These are phyloP conservation scores for Pomatostomus ruficeps DNA, from an alignment of 2,113 vertebrate species.

Conservation along the genomic window DNA sequence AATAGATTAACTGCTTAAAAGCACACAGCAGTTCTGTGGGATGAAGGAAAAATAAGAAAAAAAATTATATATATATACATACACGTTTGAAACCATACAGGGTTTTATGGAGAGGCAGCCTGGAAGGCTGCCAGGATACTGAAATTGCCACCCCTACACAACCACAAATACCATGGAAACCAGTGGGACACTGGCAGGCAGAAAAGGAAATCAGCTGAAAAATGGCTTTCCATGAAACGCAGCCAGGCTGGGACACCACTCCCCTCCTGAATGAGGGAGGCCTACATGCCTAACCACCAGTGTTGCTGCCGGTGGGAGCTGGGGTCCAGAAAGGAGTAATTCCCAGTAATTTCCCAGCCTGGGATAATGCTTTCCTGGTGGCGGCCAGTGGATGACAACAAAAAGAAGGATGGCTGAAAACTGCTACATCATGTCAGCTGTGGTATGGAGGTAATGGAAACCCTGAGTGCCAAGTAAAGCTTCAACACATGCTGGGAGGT, in stretches of 20 bases:
- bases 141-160: slow-evolving; percentile 28
- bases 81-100: background rate
- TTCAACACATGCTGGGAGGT: background rate
- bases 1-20: slow-evolving; percentile 34
- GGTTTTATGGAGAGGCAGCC: slow-evolving; percentile 16
- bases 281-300: background rate
- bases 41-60: slow-evolving; percentile 17
- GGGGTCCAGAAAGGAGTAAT: background rate
- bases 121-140: slow-evolving; percentile 37
- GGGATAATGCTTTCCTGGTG: background rate
- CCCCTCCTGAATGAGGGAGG: background rate
- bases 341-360: background rate
- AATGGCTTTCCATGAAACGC: background rate
- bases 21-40: slow-evolving; percentile 3
- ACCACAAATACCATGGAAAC: slow-evolving; percentile 51
- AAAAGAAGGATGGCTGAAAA: background rate
- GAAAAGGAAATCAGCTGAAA: slow-evolving; percentile 9
- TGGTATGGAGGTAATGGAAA: background rate
- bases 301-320: background rate
- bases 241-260: background rate
- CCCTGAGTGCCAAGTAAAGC: background rate
- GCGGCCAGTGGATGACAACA: background rate
- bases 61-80: background rate
- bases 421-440: background rate
- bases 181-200: background rate